A percentile compares a stretch with the other conserved stretches of the same genome.
Evolutionary conservation across 2,888 invertebrate genomes (phyloP).

Genomic region (Drosophila rellima): DNA sequence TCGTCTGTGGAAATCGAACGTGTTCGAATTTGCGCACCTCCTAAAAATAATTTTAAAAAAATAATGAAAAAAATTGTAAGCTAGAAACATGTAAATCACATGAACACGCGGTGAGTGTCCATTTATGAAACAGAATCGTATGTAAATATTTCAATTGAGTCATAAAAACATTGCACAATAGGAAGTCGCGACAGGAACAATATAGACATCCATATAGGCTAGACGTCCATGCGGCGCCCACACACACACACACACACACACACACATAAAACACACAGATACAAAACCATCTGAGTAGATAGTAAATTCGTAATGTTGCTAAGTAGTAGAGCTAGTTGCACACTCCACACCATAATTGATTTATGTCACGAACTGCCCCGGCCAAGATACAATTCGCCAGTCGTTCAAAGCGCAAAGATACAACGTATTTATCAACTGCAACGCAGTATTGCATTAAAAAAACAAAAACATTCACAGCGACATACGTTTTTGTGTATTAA

Average conservation of each 20-base stretch:
- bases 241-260: constrained; percentile 32
- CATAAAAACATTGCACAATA: constrained; percentile 71
- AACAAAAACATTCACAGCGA: constrained; percentile 11
- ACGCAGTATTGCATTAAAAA: constrained; percentile 38
- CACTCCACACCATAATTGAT: constrained; percentile 65
- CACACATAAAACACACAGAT: constrained; percentile 15
- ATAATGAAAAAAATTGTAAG: constrained; percentile 16
- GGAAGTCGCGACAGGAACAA: constrained; percentile 53
- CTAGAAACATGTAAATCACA: constrained; percentile 61
- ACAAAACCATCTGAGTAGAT: constrained; percentile 22
- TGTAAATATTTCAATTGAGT: constrained; percentile 75
- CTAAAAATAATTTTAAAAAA: constrained; percentile 13
- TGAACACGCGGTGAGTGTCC: constrained; percentile 57
- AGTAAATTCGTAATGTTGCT: constrained; percentile 24
- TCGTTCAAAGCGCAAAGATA: constrained; percentile 41
- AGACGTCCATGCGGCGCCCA: constrained; percentile 46
- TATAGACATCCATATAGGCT: constrained; percentile 61
- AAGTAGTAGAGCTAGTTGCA: constrained; percentile 10
- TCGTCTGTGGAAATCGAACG: constrained; percentile 60
- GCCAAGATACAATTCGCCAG: constrained; percentile 27
- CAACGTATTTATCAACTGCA: constrained; percentile 49
- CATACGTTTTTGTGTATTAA: constrained; percentile 7
- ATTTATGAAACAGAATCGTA: constrained; percentile 49
- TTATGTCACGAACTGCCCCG: constrained; percentile 63
- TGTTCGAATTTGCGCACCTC: constrained; percentile 66